Percentiles rank a stretch among this genome's conserved stretches.
These are phyloP conservation scores for Mimachlamys varia DNA, from an alignment of 2,888 invertebrate genomes.

Conservation along the genomic window DNA sequence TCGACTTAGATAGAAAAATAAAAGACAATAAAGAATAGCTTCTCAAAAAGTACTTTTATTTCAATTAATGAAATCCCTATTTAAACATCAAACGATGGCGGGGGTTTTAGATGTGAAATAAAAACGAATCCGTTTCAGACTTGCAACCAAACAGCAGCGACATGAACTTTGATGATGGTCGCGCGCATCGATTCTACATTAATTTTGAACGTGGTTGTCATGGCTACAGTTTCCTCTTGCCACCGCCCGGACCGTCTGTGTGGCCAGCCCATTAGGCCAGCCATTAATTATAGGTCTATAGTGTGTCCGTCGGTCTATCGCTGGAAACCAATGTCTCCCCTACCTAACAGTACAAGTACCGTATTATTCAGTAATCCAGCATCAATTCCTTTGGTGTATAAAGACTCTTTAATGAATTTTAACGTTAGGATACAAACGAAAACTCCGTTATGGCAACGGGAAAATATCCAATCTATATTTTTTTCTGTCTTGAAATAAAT, in stretches of 20 bases:
- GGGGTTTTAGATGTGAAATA: slow-evolving; percentile 28
- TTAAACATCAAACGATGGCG: neutral
- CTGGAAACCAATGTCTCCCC: neutral
- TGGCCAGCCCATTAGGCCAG: neutral
- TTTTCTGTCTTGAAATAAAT: neutral
- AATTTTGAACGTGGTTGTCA: slow-evolving; percentile 14
- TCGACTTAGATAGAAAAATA: slow-evolving; percentile 19
- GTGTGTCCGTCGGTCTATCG: neutral
- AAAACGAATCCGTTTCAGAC: neutral
- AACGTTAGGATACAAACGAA: neutral
- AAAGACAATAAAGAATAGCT: neutral
- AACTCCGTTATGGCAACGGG: neutral
- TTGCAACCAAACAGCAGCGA: neutral
- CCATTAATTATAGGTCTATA: slow-evolving; percentile 15
- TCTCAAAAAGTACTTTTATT: slow-evolving; percentile 19
- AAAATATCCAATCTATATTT: too few relatives aligned
- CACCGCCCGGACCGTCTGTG: neutral
- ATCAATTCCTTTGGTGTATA: neutral
- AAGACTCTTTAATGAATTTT: neutral
- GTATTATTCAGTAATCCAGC: neutral
- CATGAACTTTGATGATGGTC: slow-evolving; percentile 3
- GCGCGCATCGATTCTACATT: slow-evolving; percentile 25
- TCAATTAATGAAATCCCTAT: slow-evolving; percentile 12
- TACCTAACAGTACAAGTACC: slow-evolving; percentile 22
- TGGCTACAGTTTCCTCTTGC: neutral